Conservation (phyloP, 2,888 invertebrate species). For the Chironomus riparius region DNA sequence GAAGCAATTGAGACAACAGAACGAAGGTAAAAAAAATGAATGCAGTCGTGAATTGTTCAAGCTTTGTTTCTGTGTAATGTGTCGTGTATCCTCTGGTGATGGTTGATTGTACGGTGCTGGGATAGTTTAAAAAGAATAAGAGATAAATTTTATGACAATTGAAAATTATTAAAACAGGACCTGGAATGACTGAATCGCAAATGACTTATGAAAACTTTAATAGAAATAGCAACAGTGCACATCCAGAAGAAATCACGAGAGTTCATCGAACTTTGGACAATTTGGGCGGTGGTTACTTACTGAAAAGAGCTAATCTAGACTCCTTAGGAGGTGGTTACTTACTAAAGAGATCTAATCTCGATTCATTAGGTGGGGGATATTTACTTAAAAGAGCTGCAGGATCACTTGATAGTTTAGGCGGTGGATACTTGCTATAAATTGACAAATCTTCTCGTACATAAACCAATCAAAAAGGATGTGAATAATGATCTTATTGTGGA, state of each 20-base stretch:
- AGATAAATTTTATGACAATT: too few species aligned
- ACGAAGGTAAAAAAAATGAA: slow-evolving; percentile 11
- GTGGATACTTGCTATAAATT: slow-evolving; percentile 10
- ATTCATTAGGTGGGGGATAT: slow-evolving; percentile 25
- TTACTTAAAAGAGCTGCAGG: slow-evolving; percentile 21
- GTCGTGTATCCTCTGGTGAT: too few species aligned
- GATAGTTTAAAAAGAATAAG: too few species aligned
- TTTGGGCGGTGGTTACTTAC: slow-evolving; percentile 15
- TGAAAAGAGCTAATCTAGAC: neutral
- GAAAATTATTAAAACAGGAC: too few species aligned
- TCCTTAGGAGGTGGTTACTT: slow-evolving; percentile 30
- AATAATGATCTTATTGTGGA: neutral
- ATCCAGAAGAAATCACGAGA: neutral
- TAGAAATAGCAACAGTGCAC: neutral
- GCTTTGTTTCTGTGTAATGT: neutral
- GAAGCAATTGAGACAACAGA: slow-evolving; percentile 8
- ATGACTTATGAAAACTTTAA: neutral
- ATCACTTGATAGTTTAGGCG: slow-evolving; percentile 2
- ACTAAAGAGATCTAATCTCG: slow-evolving; percentile 28
- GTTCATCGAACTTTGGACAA: slow-evolving; percentile 18
- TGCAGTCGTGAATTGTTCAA: neutral
- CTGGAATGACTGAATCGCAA: neutral
- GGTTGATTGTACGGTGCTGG: too few species aligned
- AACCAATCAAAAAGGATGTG: neutral
- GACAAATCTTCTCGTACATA: neutral